Base-by-base conservation (phyloP, 2,888 invertebrate genomes). In the Neria commutata region DNA sequence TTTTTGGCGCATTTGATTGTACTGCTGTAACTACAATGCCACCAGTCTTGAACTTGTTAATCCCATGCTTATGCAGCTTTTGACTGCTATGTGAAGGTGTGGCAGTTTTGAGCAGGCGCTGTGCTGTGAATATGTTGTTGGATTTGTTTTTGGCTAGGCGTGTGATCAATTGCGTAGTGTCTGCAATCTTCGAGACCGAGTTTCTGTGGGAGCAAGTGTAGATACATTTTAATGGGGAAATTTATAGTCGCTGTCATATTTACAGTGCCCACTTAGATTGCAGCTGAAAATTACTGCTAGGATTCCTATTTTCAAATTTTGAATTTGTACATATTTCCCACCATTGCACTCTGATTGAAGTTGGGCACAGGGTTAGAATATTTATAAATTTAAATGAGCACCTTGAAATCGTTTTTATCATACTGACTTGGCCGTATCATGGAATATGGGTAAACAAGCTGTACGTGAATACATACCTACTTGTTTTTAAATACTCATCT, bases 11-110 rank as follows among this genome's bases (percentile, higher is more conserved):
- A 0, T 67, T 67, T 21, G 70, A 66, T 23, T 78, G 78, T 5
- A 74, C 73, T 2, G 87, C 86, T 11, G 87, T 85, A 25, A 87
- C 85, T 0, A 88, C 86, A 62, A 86, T 81, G 19, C 86, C 86
- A 59, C 86, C 82, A 66, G 87, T 87, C 69, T 86, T 85, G 69
- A 88, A 88, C 62, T 84, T 84, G 58, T 63, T 68, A 11, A 6
- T 52, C 17, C 19, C 60, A 14, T 60, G 60, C 6, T 48, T 24
- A 34, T 59, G 26, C 42, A 56, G 58, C 11, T 63, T 52, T 54
- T 26, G 50, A 54, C 25, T 21, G 45, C 8, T 49, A 52, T 8
- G 56, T 57, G 14, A 40, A 3, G 26, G 24, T 3, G 54, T 51
- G 42, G 14, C 26, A 11, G 40, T 40, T 16, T 52, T 55, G 14